Evolutionary conservation across 2,888 invertebrate species (phyloP), one percentile per base, ranked within the genome.

Genomic region (Sphaeridia pumilis): DNA sequence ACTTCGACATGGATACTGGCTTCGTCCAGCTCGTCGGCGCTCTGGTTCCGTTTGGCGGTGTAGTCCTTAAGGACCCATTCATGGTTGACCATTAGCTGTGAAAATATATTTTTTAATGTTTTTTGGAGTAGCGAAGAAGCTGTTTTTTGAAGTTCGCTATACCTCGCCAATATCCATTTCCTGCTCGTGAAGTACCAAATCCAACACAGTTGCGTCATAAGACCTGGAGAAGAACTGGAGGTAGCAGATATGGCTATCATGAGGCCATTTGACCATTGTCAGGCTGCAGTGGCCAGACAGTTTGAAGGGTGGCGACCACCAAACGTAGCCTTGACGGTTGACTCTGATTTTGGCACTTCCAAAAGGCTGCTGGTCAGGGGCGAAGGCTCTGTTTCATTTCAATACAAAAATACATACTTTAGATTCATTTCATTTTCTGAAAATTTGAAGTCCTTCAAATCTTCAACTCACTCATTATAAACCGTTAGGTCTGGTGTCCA

Each of bases 401-500:
- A 68, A 52, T 43, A 14, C 51, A 34, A 52, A 22, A 34, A 12
- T 42, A 49, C 14, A 26, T 31, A 31, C 10, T 31, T 31, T 31
- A 31, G n/a, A n/a, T n/a, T n/a, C n/a, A n/a, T n/a, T n/a, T n/a
- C n/a, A n/a, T n/a, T n/a, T n/a, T n/a, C n/a, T n/a, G n/a, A n/a
- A n/a, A n/a, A n/a, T n/a, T n/a, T n/a, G n/a, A n/a, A n/a, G n/a
- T n/a, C n/a, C n/a, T n/a, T n/a, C n/a, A n/a, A n/a, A n/a, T n/a
- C n/a, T n/a, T n/a, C n/a, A n/a, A 14, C 34, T 52, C 55, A 69
- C 69, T 66, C 68, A 57, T 85, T 86, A 63, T 82, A 79, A 14
- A 84, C 73, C 57, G 77, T 76, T 55, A 86, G 73, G 69, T 84
- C 86, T 2, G 86, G 87, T 69, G 78, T 78, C 84, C 87, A 88